phyloP scores from a whole-genome alignment of 1,140 invertebrate genomes.

The Harpegnathos saltator region DNA sequence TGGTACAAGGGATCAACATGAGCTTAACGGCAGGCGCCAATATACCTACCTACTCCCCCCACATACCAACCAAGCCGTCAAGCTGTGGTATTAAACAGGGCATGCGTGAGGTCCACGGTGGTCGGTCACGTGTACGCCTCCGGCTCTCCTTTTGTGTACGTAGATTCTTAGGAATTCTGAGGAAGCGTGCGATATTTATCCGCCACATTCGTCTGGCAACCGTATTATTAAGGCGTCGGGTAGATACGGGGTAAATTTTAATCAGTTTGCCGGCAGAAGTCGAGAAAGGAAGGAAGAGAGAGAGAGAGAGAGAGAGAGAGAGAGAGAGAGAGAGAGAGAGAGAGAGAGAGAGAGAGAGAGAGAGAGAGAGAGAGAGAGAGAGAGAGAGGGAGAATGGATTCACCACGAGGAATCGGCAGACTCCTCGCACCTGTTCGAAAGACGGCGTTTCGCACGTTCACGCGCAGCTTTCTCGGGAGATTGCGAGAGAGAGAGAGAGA shows the following conservation, averaged over 20 bases:
- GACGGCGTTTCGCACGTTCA: neutral
- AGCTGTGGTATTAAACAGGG: slow-evolving; percentile 79
- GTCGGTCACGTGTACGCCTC: slow-evolving; percentile 74
- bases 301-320: neutral
- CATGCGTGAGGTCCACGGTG: slow-evolving; percentile 75
- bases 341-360: neutral
- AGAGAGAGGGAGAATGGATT: neutral
- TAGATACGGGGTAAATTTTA: neutral
- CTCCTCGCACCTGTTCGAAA: neutral
- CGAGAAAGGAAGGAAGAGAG: neutral
- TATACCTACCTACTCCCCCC: slow-evolving; percentile 75
- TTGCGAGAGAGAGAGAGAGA: neutral
- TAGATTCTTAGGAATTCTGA: slow-evolving; percentile 71
- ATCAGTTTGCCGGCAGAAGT: neutral
- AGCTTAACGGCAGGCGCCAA: slow-evolving; percentile 81
- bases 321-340: neutral
- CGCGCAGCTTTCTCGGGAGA: neutral
- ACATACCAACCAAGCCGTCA: slow-evolving; percentile 73
- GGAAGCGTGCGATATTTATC: slow-evolving; percentile 58
- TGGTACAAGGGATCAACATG: slow-evolving; percentile 79
- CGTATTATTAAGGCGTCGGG: slow-evolving; percentile 18
- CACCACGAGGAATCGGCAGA: too few relatives aligned
- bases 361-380: neutral
- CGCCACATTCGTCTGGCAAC: neutral
- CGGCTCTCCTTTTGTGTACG: slow-evolving; percentile 46